A percentile compares a stretch with the other conserved stretches of the same genome.
These are phyloP conservation scores for Alviniconcha strummeri DNA, from an alignment of 2,888 invertebrate genomes.

Conservation along the genomic window DNA sequence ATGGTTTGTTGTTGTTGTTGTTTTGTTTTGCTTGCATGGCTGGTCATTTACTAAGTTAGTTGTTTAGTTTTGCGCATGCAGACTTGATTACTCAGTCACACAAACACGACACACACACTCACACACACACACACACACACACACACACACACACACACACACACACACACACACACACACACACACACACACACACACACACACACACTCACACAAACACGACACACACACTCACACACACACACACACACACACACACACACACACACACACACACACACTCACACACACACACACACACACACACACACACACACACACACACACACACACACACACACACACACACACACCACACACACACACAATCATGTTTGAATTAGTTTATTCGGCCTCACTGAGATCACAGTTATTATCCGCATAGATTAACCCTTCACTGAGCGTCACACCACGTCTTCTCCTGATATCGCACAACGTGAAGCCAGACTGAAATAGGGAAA, in stretches of 20 bases:
- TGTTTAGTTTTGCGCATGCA: neutral
- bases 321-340: too few species aligned
- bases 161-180: neutral
- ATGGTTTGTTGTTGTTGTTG: too few species aligned
- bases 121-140: neutral
- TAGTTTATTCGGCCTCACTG: neutral
- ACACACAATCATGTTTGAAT: neutral
- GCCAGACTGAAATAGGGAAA: too few species aligned
- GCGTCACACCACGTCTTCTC: neutral
- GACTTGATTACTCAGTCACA: neutral
- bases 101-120: neutral
- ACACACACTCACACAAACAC: neutral
- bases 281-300: neutral
- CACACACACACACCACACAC: too few species aligned
- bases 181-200: neutral
- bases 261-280: neutral
- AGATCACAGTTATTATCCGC: neutral
- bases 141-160: too few species aligned
- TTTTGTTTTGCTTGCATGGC: too few species aligned
- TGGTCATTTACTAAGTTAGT: neutral
- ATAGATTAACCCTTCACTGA: neutral
- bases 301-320: too few species aligned
- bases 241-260: neutral
- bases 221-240: neutral
- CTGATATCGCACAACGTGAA: too few species aligned